Evolutionary conservation across 2,113 vertebrate species (phyloP).

Genomic region (Protobothrops mucrosquamatus): DNA sequence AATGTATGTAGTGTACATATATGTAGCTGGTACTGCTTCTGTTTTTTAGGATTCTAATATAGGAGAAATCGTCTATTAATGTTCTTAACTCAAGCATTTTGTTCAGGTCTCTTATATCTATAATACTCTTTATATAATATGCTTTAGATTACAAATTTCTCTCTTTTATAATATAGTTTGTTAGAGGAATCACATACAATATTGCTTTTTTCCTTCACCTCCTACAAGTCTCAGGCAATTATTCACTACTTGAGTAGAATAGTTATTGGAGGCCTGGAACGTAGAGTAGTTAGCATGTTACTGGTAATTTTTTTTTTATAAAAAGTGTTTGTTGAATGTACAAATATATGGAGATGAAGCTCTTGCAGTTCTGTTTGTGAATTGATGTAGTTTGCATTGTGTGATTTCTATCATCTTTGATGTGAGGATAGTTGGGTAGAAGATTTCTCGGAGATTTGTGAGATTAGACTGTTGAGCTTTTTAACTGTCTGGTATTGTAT

Average conservation of each 20-base stretch:
- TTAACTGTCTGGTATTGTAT: neutral
- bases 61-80: neutral
- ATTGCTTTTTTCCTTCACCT: neutral
- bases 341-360: neutral
- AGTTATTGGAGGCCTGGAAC: neutral
- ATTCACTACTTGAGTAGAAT: neutral
- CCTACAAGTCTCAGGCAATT: neutral
- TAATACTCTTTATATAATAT: neutral
- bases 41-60: neutral
- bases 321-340: neutral
- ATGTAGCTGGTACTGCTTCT: neutral
- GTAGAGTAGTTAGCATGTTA: constrained; percentile 8
- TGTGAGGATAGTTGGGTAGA: constrained; percentile 26
- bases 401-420: constrained; percentile 18
- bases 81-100: constrained; percentile 7
- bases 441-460: neutral
- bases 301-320: fast-evolving
- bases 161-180: neutral
- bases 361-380: neutral
- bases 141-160: neutral
- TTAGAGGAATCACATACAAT: neutral
- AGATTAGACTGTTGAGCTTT: neutral
- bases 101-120: neutral
- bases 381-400: constrained; percentile 12
- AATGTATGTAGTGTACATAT: neutral